These are phyloP conservation scores for Porites lobata DNA, from an alignment of 92 coral and sea anemone genomes.

Conservation along the genomic window DNA sequence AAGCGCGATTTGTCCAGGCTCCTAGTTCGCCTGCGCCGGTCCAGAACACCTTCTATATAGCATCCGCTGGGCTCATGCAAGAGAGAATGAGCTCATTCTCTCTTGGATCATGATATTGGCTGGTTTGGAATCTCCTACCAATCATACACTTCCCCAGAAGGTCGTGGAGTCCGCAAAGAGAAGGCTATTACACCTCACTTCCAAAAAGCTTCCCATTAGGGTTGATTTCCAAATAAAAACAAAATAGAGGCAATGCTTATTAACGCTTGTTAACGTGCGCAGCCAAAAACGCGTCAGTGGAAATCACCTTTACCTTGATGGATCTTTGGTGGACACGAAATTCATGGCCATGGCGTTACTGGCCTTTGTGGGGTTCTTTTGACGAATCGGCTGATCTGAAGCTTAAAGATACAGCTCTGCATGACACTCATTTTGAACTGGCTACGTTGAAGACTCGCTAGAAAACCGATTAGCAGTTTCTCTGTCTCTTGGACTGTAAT, in stretches of 20 bases:
- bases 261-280: too few species aligned
- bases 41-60: too few species aligned
- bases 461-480: too few species aligned
- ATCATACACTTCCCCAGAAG: neutral
- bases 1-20: too few species aligned
- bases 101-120: neutral
- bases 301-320: neutral
- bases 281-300: too few species aligned
- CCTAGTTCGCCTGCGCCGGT: too few species aligned
- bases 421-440: neutral
- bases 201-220: neutral
- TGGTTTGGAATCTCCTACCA: neutral
- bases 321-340: neutral
- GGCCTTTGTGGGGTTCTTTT: too few species aligned
- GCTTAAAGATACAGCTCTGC: slow-evolving; percentile 3
- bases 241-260: too few species aligned
- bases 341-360: slow-evolving; percentile 7
- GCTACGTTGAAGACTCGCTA: too few species aligned
- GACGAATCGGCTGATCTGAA: neutral
- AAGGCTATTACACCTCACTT: neutral
- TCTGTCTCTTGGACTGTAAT: too few species aligned
- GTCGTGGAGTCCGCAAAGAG: neutral
- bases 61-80: slow-evolving; percentile 8
- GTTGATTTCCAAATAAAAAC: neutral
- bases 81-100: neutral